Conservation (phyloP, 2,113 vertebrate genomes). For the Plotosus lineatus region DNA sequence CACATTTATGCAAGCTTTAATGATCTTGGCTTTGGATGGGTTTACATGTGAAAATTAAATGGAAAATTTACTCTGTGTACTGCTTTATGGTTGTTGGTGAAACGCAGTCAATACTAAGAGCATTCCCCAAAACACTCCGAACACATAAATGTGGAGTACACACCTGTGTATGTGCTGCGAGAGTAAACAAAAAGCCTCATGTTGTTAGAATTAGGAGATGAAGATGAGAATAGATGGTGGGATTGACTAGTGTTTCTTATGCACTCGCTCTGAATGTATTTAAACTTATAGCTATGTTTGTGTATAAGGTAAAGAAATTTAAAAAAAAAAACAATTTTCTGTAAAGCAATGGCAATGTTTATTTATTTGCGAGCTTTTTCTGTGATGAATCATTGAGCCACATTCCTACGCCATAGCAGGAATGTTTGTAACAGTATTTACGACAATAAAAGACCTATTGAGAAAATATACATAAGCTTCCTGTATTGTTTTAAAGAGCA, state of each 20-base stretch:
- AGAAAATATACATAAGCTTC: conserved; percentile 49
- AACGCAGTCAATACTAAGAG: conserved; percentile 41
- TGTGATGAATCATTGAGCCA: conserved; percentile 82
- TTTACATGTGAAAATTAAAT: background rate
- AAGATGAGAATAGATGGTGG: conserved; percentile 42
- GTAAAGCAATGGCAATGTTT: conserved; percentile 71
- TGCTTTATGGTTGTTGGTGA: conserved; percentile 45
- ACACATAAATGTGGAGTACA: conserved; percentile 70
- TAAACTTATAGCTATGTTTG: conserved; percentile 72
- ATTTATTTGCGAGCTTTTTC: conserved; percentile 74
- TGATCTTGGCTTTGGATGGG: conserved; percentile 22
- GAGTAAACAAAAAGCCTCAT: conserved; percentile 76
- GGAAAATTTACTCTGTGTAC: background rate
- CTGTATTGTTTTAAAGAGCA: conserved; percentile 16
- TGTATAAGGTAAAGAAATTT: conserved; percentile 59
- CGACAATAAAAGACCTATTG: conserved; percentile 82
- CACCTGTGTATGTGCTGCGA: conserved; percentile 73
- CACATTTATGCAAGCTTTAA: conserved; percentile 44
- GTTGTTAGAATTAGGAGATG: conserved; percentile 66
- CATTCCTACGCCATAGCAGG: conserved; percentile 82
- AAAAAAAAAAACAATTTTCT: conserved; percentile 54
- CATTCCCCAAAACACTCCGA: conserved; percentile 61
- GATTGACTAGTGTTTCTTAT: conserved; percentile 78
- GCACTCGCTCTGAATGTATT: conserved; percentile 89
- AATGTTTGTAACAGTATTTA: conserved; percentile 86